Evolutionary conservation across 2,888 invertebrate species (phyloP).

Genomic region (Drosophila longiperda): DNA sequence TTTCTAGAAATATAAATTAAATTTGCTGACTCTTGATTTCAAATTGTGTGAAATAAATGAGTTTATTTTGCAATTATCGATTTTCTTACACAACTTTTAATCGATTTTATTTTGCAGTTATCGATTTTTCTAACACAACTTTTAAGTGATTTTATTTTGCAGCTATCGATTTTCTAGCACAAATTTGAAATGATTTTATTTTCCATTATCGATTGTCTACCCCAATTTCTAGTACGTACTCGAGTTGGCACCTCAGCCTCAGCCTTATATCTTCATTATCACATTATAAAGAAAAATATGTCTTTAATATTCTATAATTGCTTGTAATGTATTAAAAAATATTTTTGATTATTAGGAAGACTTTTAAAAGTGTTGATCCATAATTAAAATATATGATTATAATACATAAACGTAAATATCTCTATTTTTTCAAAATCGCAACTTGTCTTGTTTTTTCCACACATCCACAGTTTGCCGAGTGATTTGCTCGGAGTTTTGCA

Average conservation of each 20-base stretch:
- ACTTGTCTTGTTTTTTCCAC: slow-evolving; percentile 84
- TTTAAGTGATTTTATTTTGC: not conserved
- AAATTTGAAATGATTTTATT: too few species aligned
- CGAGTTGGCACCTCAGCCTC: too few species aligned
- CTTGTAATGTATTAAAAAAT: not conserved
- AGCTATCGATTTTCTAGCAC: too few species aligned
- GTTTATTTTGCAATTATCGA: not conserved
- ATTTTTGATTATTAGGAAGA: not conserved
- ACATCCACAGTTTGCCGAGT: slow-evolving; percentile 97
- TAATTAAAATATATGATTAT: not conserved
- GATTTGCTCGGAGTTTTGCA: slow-evolving; percentile 99
- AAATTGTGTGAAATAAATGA: not conserved
- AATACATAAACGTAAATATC: not conserved
- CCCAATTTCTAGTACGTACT: too few species aligned
- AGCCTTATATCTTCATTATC: not conserved
- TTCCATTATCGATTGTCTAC: too few species aligned
- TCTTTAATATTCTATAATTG: not conserved
- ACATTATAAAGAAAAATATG: not conserved
- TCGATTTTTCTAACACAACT: not conserved
- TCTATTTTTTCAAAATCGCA: not conserved
- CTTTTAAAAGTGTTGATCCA: not conserved
- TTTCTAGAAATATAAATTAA: not conserved
- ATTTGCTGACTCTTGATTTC: not conserved
- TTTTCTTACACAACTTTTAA: not conserved
- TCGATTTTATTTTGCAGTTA: not conserved